phyloP scores from a whole-genome alignment of 2,113 vertebrate genomes.

The Xenotilapia longispinis region DNA sequence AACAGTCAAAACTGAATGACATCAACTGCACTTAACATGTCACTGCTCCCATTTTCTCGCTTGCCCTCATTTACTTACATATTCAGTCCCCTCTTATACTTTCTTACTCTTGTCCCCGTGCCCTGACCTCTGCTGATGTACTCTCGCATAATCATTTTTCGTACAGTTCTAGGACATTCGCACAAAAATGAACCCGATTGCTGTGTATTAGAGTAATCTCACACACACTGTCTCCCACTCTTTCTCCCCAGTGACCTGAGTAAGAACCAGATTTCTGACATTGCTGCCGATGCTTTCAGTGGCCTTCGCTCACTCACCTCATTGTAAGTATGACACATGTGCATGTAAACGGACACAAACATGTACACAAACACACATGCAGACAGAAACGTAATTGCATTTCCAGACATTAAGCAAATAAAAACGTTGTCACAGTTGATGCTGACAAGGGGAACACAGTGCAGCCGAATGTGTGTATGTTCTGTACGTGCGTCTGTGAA shows the following conservation, averaged over 20 bases:
- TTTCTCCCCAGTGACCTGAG: conserved; percentile 88
- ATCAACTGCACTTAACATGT: conserved; percentile 34
- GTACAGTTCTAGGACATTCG: conserved; percentile 41
- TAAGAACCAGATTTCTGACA: conserved; percentile 98
- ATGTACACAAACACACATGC: background rate
- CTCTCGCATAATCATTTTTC: conserved; percentile 40
- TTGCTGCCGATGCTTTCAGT: conserved; percentile 91
- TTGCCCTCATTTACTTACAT: conserved; percentile 14
- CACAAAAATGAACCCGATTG: conserved; percentile 28
- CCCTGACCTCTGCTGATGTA: conserved; percentile 54
- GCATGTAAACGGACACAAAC: background rate
- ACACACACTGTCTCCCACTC: background rate
- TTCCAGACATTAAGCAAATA: conserved; percentile 52
- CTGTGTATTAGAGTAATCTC: conserved; percentile 4
- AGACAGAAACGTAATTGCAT: conserved; percentile 6
- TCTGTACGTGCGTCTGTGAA: background rate
- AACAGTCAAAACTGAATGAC: conserved; percentile 21
- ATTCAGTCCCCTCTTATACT: background rate
- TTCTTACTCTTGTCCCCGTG: background rate
- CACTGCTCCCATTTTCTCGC: background rate
- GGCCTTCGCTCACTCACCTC: conserved; percentile 95
- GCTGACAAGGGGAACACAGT: conserved; percentile 13
- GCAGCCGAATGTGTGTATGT: background rate
- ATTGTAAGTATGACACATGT: conserved; percentile 80
- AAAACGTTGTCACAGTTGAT: conserved; percentile 13